Base-by-base conservation (phyloP, 2,113 vertebrate genomes). In the Riparia riparia region DNA sequence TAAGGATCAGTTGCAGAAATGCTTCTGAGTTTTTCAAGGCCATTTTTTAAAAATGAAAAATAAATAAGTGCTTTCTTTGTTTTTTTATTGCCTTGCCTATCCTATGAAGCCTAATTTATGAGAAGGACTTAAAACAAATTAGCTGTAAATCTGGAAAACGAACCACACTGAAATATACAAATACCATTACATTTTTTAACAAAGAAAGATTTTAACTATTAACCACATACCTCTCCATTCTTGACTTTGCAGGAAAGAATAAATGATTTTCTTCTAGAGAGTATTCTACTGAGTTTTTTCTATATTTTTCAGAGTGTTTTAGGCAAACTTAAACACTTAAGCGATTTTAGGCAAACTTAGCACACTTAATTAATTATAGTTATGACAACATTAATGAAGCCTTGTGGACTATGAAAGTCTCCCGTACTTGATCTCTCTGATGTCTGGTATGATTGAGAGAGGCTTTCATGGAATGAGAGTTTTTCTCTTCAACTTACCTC, bases 221-320 rank as follows among this genome's bases (percentile, higher is more conserved):
- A 73, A n/a, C 0, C 2, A 15, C 6, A 34, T 17, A 34, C 2
- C 0, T 53, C 45, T 73, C 25, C 2, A 44, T 80, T 85, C 22
- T 51, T 66, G 8, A 31, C 7, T 80, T 78, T 53, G 60, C n/a
- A 68, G 31, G 4, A 12, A 72, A 12, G 12, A 82, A 28, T 3
- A 1, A 39, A 5, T 9, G 4, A 7, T 19, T 82, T 3, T 79
- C 80, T 82, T 50, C 41, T 90, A 22, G 82, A 69, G 28, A 54
- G 49, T 60, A 32, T 34, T 53, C 7, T 63, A 10, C 7, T 70
- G 8, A 14, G 24, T 1, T 1, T n/a, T n/a, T 83, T 53, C 7
- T 28, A 1, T 34, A 5, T 47, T 54, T 85, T 85, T 47, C 39
- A 45, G 21, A 32, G 10, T 6, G 14, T 83, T 76, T 91, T 57